Base-by-base conservation (phyloP, 2,888 invertebrate species). In the Augiades crinisus region DNA sequence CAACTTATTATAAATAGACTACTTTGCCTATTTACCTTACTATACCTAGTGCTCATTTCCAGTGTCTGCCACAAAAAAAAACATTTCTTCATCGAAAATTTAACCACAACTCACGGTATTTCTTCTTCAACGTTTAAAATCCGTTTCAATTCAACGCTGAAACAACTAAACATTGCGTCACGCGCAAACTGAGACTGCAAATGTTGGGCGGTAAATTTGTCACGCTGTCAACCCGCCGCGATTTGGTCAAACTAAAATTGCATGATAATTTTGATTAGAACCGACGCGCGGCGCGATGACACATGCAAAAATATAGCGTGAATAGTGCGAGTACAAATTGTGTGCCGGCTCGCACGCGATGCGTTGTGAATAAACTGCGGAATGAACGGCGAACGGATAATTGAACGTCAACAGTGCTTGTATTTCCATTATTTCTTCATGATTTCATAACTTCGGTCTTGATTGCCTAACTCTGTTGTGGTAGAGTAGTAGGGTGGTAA, bases 261-360 rank as follows among this genome's bases (percentile, higher is more conserved):
- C 83, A 78, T 78, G 78, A 80, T 82, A 78, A 83, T 84, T 84
- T 82, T 79, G 81, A 84, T 82, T 78, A 81, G 77, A 71, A 78
- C 66, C 66, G 62, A 67, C 65, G 63, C 62, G 59, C n/a, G 63
- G 68, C 67, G 64, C 71, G 81, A 72, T 81, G 83, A 83, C 79
- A 83, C 79, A 76, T 75, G 71, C 71, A 70, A 76, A 79, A 78
- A 77, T 78, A 73, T 50, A 50, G 43, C 50, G 43, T 54, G 51
- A 54, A 44, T 45, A 44, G 45, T 31, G 45, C 6, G 47, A 17
- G 44, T 44, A 51, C 50, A 51, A 51, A 51, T 51, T 51, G 50
- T 51, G 33, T 14, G 38, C 3, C 16, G 13, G 6, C 24, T 34
- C 19, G 37, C 50, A 51, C 50, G 50, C 50, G 50, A 51, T 51